Evolutionary conservation across 2,113 vertebrate genomes (phyloP).

Genomic region (Hyperoodon ampullatus): DNA sequence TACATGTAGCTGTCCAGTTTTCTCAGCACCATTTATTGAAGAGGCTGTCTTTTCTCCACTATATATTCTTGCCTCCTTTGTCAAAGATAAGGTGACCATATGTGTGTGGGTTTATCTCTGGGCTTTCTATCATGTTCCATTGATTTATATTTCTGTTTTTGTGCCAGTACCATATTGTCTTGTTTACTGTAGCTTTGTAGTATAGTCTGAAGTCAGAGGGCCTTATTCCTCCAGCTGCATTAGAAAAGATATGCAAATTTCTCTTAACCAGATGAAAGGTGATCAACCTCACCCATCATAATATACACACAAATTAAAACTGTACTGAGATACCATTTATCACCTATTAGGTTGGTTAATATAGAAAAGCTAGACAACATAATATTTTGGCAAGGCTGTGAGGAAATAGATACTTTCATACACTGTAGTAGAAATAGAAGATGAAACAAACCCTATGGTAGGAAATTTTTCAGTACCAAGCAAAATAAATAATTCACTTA

Average conservation of each 20-base stretch:
- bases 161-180: no score
- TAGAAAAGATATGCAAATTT: background rate
- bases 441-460: background rate
- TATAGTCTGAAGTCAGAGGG: no score
- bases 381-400: background rate
- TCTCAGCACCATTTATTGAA: no score
- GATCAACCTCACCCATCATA: background rate
- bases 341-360: background rate
- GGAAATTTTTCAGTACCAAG: background rate
- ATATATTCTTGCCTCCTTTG: no score
- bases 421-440: background rate
- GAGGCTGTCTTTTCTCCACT: no score
- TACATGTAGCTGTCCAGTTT: no score
- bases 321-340: background rate
- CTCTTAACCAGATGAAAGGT: background rate
- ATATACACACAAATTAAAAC: background rate
- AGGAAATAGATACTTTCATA: background rate
- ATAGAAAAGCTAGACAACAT: background rate
- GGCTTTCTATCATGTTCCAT: no score
- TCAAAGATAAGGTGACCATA: no score
- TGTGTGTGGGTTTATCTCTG: no score
- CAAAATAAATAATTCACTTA: background rate
- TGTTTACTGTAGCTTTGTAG: no score
- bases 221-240: no score
- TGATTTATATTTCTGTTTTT: no score